Evolutionary conservation across 1,140 invertebrate genomes (phyloP).

Genomic region (Melanaphis sacchari): DNA sequence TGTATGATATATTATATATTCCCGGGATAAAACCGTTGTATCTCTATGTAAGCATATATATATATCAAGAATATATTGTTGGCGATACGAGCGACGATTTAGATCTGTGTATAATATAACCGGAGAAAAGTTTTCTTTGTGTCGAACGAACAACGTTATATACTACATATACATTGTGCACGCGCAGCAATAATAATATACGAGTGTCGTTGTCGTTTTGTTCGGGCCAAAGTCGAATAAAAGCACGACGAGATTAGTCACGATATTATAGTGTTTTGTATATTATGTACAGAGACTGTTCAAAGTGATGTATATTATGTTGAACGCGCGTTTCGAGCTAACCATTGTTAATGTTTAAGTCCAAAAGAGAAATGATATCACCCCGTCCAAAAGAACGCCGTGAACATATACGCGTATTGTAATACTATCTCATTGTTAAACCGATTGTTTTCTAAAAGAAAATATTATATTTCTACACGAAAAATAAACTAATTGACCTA

Average conservation of each 20-base stretch:
- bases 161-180: not conserved
- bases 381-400: not conserved
- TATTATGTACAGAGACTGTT: not conserved
- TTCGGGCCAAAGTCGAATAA: not conserved
- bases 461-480: not conserved
- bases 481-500: not conserved
- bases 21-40: not conserved
- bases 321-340: not conserved
- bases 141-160: not conserved
- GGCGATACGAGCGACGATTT: not conserved
- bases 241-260: not conserved
- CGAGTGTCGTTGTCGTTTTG: not conserved
- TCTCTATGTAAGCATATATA: not conserved
- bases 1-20: not conserved
- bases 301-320: not conserved
- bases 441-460: not conserved
- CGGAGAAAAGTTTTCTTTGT: conserved; percentile 14
- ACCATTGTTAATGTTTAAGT: not conserved
- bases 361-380: not conserved
- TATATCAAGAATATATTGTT: not conserved
- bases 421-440: not conserved
- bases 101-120: not conserved
- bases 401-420: not conserved
- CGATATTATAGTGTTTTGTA: not conserved
- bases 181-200: not conserved